These are phyloP conservation scores for Deroptyus accipitrinus DNA, from an alignment of 2,113 vertebrate genomes.

Conservation along the genomic window DNA sequence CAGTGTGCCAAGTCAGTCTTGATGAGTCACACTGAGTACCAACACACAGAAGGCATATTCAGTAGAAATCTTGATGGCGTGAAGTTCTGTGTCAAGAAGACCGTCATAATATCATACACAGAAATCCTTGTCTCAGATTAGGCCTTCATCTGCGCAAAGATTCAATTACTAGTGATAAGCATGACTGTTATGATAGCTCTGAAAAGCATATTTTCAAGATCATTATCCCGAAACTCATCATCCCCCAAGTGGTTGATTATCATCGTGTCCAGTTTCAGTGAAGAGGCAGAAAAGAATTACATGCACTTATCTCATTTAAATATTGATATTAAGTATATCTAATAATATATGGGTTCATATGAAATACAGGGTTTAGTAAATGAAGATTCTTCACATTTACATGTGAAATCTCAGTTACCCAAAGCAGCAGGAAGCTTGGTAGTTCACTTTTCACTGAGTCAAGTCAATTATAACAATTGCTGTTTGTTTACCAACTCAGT, in stretches of 20 bases:
- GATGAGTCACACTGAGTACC: background rate
- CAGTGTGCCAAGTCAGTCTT: background rate
- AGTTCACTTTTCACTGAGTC: background rate
- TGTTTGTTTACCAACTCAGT: background rate
- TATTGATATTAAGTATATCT: background rate
- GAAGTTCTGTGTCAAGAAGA: background rate
- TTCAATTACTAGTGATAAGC: background rate
- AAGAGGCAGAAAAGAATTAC: background rate
- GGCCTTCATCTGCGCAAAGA: background rate
- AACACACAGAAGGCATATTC: background rate
- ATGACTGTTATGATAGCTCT: background rate
- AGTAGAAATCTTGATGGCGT: background rate
- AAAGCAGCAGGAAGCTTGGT: background rate
- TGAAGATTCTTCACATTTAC: background rate
- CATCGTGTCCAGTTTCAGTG: background rate
- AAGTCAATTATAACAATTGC: background rate
- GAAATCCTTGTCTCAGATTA: background rate
- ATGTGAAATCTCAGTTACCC: background rate
- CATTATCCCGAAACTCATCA: background rate
- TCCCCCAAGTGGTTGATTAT: background rate
- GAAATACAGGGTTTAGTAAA: background rate
- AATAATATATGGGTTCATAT: background rate
- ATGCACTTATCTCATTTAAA: background rate
- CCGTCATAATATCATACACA: background rate
- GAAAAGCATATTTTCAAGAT: background rate